Percentiles rank a stretch among this genome's conserved stretches.
These are phyloP conservation scores for Lerista edwardsae DNA, from an alignment of 2,797 vertebrate genomes.

Conservation along the genomic window DNA sequence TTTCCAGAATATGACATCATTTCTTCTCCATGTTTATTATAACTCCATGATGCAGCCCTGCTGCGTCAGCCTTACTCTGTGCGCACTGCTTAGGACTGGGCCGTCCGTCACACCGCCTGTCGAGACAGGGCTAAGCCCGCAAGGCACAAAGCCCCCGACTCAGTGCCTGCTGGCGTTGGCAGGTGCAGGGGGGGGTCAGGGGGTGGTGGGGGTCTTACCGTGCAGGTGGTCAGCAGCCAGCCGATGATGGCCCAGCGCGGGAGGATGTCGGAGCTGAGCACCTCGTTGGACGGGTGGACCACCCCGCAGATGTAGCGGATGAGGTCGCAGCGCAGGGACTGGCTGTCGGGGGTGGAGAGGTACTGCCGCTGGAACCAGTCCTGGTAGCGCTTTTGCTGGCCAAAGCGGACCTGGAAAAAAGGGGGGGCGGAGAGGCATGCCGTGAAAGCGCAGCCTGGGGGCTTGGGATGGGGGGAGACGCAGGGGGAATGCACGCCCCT, in stretches of 20 bases:
- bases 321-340: conserved; percentile 94
- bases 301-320: conserved; percentile 98
- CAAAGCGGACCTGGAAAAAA: conserved; percentile 87
- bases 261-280: conserved; percentile 95
- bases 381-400: conserved; percentile 96
- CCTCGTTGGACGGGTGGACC: conserved; percentile 96
- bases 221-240: conserved; percentile 97
- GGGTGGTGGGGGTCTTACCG: conserved; percentile 79
- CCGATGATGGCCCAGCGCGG: conserved; percentile 98
- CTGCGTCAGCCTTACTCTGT: too few species aligned
- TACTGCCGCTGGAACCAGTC: conserved; percentile 98
- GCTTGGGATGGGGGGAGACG: not conserved
- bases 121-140: too few species aligned
- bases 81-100: too few species aligned
- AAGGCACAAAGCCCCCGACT: not conserved
- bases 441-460: too few species aligned
- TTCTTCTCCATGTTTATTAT: too few species aligned
- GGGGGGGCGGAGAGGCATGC: accelerated
- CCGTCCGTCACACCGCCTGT: too few species aligned
- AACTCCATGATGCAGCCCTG: too few species aligned
- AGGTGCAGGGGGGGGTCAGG: too few species aligned
- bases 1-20: too few species aligned
- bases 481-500: not conserved
- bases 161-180: accelerated
- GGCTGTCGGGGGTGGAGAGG: conserved; percentile 93